Base-by-base conservation (phyloP, 2,888 invertebrate species). In the Prionchulus punctatus region DNA sequence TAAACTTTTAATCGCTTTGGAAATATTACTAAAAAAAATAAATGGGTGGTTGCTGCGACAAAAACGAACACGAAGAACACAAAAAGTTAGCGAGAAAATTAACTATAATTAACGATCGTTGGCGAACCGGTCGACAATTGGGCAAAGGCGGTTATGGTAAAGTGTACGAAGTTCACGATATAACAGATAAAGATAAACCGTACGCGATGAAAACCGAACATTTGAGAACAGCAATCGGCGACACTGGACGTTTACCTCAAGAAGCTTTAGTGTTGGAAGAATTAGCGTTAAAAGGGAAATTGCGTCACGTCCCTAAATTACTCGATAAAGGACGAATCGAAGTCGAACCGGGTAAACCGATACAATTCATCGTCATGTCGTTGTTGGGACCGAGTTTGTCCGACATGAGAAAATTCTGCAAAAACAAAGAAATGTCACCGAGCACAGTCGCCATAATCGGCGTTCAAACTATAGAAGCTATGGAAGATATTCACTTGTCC, bases 71-170 rank as follows among this genome's bases (percentile, higher is more conserved):
- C 12, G 36, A 7, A 7, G 45, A 45, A n/a, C 18, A 45, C 12
- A 45, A 45, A 7, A 45, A 45, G 45, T 23, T 23, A 23, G 18
- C 23, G 4, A 12, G 23, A 45, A 45, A 45, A 45, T 7, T 45
- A 23, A 45, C 45, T 12, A n/a, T 45, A 12, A 45, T 45, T 23
- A 45, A 45, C 45, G 23, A 45, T 7, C 12, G 45, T n/a, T 45
- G 45, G 45, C 45, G 23, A 7, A 18, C 18, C 7, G 18, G 18
- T 36, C 12, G 23, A 45, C 45, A 45, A 23, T 23, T 45, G 18
- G 45, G 45, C 23, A 45, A 45, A 45, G 45, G 45, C 45, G 45
- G 45, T 45, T 45, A 23, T 23, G 45, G 45, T 7, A 45, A 45
- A 45, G 45, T 45, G 7, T 45, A 45, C 23, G 45, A 45, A 45